phyloP scores from a whole-genome alignment of 1,140 invertebrate species.

The Rhysida immarginata region DNA sequence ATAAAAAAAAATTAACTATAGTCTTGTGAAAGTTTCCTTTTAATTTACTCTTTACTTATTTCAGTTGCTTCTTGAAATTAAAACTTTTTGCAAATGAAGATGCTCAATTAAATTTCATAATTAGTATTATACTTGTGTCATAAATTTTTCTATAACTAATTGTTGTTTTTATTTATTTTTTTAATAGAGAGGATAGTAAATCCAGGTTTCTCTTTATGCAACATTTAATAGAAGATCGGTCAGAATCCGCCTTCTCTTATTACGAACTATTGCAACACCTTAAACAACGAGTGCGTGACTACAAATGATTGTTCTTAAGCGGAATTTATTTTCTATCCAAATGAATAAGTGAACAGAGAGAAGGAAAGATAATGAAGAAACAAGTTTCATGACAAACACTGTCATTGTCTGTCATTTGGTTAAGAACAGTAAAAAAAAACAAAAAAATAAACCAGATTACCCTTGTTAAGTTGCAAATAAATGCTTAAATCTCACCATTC shows the following conservation, averaged over 20 bases:
- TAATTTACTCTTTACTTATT: background rate
- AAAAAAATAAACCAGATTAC: too few relatives aligned
- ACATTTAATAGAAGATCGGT: constrained; percentile 80
- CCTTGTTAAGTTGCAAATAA: too few relatives aligned
- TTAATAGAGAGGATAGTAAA: constrained; percentile 67
- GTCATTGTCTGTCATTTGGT: too few relatives aligned
- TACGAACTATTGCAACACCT: constrained; percentile 96
- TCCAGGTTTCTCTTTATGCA: constrained; percentile 67
- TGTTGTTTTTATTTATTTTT: constrained; percentile 11
- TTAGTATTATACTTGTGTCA: background rate
- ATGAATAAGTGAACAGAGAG: too few relatives aligned
- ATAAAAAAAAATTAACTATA: background rate
- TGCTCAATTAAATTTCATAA: background rate
- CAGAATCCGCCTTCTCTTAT: constrained; percentile 85
- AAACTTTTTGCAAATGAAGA: background rate
- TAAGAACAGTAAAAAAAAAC: too few relatives aligned
- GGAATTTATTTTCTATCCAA: too few relatives aligned
- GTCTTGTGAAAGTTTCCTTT: background rate
- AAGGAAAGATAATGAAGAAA: too few relatives aligned
- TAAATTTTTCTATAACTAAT: constrained; percentile 4
- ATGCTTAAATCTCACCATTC: too few relatives aligned
- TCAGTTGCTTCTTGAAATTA: background rate
- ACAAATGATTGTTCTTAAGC: background rate
- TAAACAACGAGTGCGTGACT: constrained; percentile 53
- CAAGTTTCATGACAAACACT: too few relatives aligned